Evolutionary conservation across 2,797 vertebrate genomes (phyloP), one percentile per base, ranked within the genome.

Genomic region (Pseudocheirus occidentalis): DNA sequence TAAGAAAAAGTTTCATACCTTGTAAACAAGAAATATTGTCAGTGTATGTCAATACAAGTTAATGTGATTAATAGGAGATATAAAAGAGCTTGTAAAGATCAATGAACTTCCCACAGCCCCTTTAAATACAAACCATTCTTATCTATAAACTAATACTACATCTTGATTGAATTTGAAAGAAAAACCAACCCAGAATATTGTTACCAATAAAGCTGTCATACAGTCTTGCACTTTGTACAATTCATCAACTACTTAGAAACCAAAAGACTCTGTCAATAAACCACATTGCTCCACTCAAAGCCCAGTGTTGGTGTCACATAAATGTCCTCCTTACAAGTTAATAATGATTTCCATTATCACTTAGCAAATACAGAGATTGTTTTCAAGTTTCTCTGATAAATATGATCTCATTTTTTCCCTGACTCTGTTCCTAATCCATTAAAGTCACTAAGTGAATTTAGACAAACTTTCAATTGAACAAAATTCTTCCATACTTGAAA

Each of bases 201-300:
- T 95, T 97, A 62, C 95, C 96, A 97, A 96, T 94, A 97, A 97
- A 96, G 94, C 34, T 96, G 57, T 96, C 90, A 96, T 95, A 87
- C 9, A 97, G 90, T 94, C 96, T 59, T 94, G 52, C 73, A 96
- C 95, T 97, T 97, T 93, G 96, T 93, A 97, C 89, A 27, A 0
- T 3, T 40, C 95, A 59, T 91, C 92, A 98, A 94, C 91, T 91
- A 92, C 31, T 96, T 95, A 98, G 92, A 96, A 97, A 95, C 93
- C 95, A 98, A 97, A 97, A 96, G 93, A 95, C 94, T 97, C 98
- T 96, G 97, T 98, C 96, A 97, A 94, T 98, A 98, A 98, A 96
- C 96, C 54, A 97, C 95, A 96, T 91, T 93, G 93, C 40, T 95
- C 97, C 96, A 96, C 97, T 98, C 96, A 98, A 97, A 98, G 94